Evolutionary conservation across 2,113 vertebrate species (phyloP), one percentile per base, ranked within the genome.

Genomic region (Saccopteryx leptura): DNA sequence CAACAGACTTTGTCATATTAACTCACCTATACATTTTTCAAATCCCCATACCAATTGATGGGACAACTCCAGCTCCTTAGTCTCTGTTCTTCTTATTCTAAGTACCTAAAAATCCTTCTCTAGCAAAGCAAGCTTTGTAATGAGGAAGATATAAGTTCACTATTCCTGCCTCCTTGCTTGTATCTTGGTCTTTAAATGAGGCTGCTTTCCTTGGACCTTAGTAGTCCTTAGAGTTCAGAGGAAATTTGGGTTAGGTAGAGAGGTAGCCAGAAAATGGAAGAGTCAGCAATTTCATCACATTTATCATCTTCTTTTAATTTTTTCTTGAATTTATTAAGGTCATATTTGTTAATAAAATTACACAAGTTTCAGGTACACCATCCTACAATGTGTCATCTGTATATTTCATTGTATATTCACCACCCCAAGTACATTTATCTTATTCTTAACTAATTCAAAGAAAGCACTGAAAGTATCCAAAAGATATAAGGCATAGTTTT

Each of bases 1-100:
- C 96, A 98, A 94, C 88, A 97, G 96, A 95, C 93, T 97, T 98
- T 98, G 91, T 96, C 94, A 97, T 98, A 96, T 97, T 98, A 98
- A 97, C 95, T 95, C 31, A 69, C 91, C 94, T 93, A 65, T 98
- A 98, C 98, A 95, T 76, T 91, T 96, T 96, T 98, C 93, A 97
- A 80, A 82, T 95, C 66, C 97, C 72, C 87, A 82, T 96, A 92
- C 79, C 91, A 66, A 97, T 89, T 96, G 96, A 92, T 88, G 97
- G 89, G 94, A 98, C 98, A 98, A 98, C 97, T 98, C 96, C 78
- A 98, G 95, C 78, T 97, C 95, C 97, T 97, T 98, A 98, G 97
- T 98, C 96, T 98, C 97, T 97, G 96, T 98, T 98, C 97, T 98
- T 97, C 96, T 97, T 97, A 97, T 97, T 97, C 97, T 94, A 79